These are phyloP conservation scores for Drosophila azteca DNA, from an alignment of 1,140 invertebrate genomes.

Conservation along the genomic window DNA sequence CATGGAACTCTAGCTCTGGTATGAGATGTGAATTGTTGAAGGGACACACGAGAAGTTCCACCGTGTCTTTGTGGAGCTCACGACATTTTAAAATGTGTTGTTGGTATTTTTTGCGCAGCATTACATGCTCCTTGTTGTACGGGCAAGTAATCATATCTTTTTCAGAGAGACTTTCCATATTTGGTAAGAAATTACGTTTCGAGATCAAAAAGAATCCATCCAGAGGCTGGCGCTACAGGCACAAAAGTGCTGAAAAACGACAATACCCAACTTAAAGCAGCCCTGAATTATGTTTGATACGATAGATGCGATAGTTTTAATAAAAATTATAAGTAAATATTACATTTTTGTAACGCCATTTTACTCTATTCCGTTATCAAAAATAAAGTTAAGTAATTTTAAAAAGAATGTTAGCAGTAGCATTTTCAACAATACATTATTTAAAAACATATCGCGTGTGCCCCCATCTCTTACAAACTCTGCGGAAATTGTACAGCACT, in stretches of 20 bases:
- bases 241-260: no score
- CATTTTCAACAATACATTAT: not conserved
- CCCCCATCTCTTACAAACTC: not conserved
- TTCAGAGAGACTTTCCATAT: conserved; percentile 30
- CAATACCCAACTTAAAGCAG: no score
- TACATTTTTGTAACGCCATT: no score
- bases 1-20: conserved; percentile 58
- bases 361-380: no score
- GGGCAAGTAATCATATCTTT: conserved; percentile 64
- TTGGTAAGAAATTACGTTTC: not conserved
- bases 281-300: no score
- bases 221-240: no score
- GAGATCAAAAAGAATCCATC: not conserved
- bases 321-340: no score
- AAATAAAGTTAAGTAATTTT: no score
- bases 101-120: conserved; percentile 67
- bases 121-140: conserved; percentile 65
- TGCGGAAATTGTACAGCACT: conserved; percentile 3
- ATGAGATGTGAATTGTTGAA: conserved; percentile 65
- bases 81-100: conserved; percentile 66
- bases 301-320: no score
- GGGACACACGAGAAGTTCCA: conserved; percentile 62
- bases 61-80: conserved; percentile 53
- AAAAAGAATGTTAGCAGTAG: not conserved
- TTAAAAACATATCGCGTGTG: not conserved